These are phyloP conservation scores for Eucidaris tribuloides DNA, from an alignment of 35 echinoderm and acorn worm genomes.

Conservation along the genomic window DNA sequence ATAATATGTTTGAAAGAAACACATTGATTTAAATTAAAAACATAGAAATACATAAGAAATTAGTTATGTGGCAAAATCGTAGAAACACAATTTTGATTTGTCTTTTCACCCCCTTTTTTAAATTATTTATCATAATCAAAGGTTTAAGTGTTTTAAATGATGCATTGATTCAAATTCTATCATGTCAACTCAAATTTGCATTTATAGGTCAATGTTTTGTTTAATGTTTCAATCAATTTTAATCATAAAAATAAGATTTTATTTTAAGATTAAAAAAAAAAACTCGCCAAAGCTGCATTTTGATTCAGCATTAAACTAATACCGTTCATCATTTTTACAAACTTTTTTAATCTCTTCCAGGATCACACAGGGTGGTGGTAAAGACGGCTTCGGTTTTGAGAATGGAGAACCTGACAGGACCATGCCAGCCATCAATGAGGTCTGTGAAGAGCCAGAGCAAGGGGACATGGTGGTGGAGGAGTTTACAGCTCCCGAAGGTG, in stretches of 20 bases:
- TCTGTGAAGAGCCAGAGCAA: background rate
- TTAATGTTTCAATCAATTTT: background rate
- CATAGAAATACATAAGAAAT: too few relatives aligned
- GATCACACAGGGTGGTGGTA: slow-evolving; percentile 78
- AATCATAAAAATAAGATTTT: background rate
- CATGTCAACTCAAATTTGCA: too few relatives aligned
- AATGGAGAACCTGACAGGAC: slow-evolving; percentile 18
- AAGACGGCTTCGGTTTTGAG: slow-evolving; percentile 59
- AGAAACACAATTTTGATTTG: too few relatives aligned
- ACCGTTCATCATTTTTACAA: background rate
- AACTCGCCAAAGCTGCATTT: background rate
- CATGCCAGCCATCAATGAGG: slow-evolving; percentile 65
- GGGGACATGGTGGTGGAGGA: background rate
- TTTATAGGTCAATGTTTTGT: background rate
- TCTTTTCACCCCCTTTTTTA: too few relatives aligned
- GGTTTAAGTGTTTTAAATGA: too few relatives aligned
- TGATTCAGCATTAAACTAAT: background rate
- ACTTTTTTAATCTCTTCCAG: slow-evolving; percentile 14
- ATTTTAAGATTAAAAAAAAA: background rate
- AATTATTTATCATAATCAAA: too few relatives aligned
- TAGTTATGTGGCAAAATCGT: too few relatives aligned
- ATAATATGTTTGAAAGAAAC: too few relatives aligned
- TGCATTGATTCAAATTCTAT: too few relatives aligned
- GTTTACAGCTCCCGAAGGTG: background rate
- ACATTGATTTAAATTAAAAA: too few relatives aligned